These are phyloP conservation scores for Tetrao urogallus DNA, from an alignment of 2,113 vertebrate species.

Conservation along the genomic window DNA sequence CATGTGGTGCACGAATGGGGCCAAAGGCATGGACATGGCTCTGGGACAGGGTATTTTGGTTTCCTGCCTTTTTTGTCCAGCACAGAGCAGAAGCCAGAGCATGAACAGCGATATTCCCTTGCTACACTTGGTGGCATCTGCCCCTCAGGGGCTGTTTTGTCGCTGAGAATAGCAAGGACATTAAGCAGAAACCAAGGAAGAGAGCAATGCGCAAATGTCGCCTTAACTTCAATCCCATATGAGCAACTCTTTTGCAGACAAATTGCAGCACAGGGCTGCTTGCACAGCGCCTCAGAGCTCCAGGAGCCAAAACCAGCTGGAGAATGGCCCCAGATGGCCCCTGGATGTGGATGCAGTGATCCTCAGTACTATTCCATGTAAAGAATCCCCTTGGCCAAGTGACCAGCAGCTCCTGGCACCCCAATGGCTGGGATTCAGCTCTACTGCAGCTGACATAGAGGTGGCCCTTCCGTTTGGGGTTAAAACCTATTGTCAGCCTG, in stretches of 20 bases:
- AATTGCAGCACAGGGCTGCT: background rate
- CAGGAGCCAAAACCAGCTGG: background rate
- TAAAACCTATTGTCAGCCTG: conserved; percentile 26
- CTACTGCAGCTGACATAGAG: background rate
- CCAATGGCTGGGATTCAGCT: background rate
- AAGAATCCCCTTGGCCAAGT: background rate
- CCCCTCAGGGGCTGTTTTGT: conserved; percentile 28
- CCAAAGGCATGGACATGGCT: conserved; percentile 35
- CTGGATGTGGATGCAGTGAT: background rate
- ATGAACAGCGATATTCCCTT: conserved; percentile 44
- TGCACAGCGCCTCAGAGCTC: background rate
- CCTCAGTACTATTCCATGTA: background rate
- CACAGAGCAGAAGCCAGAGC: background rate
- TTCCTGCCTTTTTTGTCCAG: conserved; percentile 64
- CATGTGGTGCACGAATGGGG: background rate
- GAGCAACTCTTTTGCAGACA: background rate
- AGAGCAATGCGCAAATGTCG: background rate
- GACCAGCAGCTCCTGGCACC: background rate
- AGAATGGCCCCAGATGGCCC: background rate
- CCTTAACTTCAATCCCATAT: background rate
- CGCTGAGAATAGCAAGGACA: conserved; percentile 20
- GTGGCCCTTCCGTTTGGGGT: conserved; percentile 21
- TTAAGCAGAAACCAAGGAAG: background rate
- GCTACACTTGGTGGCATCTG: conserved; percentile 24
- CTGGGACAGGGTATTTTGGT: conserved; percentile 53